phyloP scores from a whole-genome alignment of 1,140 invertebrate genomes.

The Plutomurus gul region DNA sequence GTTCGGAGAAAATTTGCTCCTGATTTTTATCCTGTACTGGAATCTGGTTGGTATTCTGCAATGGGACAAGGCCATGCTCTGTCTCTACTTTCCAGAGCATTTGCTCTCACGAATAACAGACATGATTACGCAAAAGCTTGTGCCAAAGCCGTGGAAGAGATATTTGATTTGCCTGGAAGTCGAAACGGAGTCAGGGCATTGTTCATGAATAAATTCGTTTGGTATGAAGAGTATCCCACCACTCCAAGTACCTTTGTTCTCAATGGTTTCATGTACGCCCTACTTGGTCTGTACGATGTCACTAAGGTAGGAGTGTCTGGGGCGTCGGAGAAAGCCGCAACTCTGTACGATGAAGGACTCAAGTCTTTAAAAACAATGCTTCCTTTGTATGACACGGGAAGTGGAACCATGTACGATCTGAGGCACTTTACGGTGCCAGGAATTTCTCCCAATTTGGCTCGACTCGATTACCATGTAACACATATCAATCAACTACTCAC shows the following conservation, averaged over 20 bases:
- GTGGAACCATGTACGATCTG: slow-evolving; percentile 95
- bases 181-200: slow-evolving; percentile 76
- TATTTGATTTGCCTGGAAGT: slow-evolving; percentile 54
- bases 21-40: slow-evolving; percentile 64
- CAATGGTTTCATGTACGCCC: slow-evolving; percentile 98
- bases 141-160: slow-evolving; percentile 51
- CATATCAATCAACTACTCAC: slow-evolving; percentile 95
- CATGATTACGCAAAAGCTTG: slow-evolving; percentile 67
- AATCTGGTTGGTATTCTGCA: slow-evolving; percentile 91
- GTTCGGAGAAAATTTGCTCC: slow-evolving; percentile 76
- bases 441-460: slow-evolving; percentile 80
- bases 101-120: slow-evolving; percentile 73
- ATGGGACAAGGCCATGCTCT: slow-evolving; percentile 98
- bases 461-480: slow-evolving; percentile 98
- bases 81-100: slow-evolving; percentile 87
- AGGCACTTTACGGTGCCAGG: slow-evolving; percentile 83
- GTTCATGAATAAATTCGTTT: slow-evolving; percentile 79
- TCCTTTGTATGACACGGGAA: slow-evolving; percentile 91
- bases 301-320: slow-evolving; percentile 65
- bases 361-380: slow-evolving; percentile 85
- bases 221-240: slow-evolving; percentile 99
- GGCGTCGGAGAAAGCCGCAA: slow-evolving; percentile 69
- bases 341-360: slow-evolving; percentile 85
- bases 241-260: slow-evolving; percentile 92
- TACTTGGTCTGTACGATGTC: slow-evolving; percentile 94